Conservation (phyloP, 2,797 vertebrate genomes). For the Ceryle rudis region DNA sequence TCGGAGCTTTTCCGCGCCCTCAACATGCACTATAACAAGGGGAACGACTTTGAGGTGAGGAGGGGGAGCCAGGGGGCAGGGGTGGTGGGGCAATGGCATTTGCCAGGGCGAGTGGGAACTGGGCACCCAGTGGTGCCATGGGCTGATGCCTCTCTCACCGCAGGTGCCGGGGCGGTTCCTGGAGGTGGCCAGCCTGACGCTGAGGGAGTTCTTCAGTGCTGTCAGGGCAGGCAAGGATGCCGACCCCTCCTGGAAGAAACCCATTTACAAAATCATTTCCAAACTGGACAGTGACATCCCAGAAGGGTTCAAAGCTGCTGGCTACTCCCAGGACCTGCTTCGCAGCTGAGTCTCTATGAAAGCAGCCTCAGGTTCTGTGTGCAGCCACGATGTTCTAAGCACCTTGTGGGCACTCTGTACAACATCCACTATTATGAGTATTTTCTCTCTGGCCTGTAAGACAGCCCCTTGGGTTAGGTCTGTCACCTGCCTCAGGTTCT, state of each 20-base stretch:
- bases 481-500: neutral
- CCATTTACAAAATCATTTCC: conserved; percentile 98
- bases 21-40: conserved; percentile 96
- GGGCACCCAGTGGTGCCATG: fast-evolving
- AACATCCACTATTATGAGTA: neutral
- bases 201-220: conserved; percentile 94
- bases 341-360: conserved; percentile 32
- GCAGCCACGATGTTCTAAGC: neutral
- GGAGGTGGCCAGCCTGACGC: conserved; percentile 91
- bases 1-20: conserved; percentile 93
- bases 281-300: conserved; percentile 96
- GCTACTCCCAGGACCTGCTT: conserved; percentile 82
- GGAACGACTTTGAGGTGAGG: conserved; percentile 93
- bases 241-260: conserved; percentile 98
- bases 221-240: conserved; percentile 89
- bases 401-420: neutral
- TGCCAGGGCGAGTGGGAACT: fast-evolving
- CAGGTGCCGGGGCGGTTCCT: conserved; percentile 94
- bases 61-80: neutral
- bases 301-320: conserved; percentile 89
- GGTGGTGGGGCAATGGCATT: neutral
- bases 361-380: neutral
- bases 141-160: conserved; percentile 16
- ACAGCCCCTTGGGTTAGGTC: neutral
- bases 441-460: neutral